These are phyloP conservation scores for Crotalus horridus DNA, from an alignment of 2,113 vertebrate genomes.

Conservation along the genomic window DNA sequence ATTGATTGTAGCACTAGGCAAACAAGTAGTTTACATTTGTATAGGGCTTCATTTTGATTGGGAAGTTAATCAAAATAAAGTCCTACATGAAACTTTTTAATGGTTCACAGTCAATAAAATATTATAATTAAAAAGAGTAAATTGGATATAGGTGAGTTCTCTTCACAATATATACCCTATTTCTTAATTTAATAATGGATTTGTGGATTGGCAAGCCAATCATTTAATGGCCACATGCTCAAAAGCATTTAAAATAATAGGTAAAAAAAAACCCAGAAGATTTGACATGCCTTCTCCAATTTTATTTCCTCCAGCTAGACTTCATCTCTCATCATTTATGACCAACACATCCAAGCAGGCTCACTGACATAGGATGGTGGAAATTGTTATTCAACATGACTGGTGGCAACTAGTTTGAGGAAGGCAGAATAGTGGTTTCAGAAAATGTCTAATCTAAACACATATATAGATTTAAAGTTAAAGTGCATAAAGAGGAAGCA, in stretches of 20 bases:
- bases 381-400: background rate
- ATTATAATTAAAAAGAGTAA: background rate
- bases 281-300: background rate
- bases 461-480: slow-evolving; percentile 9
- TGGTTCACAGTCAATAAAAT: background rate
- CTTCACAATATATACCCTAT: background rate
- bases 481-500: slow-evolving; percentile 47
- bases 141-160: background rate
- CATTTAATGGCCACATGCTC: background rate
- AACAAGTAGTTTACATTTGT: background rate
- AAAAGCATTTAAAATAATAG: background rate
- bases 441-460: background rate
- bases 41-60: background rate
- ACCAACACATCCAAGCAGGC: background rate
- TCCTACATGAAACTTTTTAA: background rate
- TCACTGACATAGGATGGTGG: background rate
- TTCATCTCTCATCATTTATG: background rate
- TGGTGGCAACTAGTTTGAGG: background rate
- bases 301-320: background rate
- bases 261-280: background rate
- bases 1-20: fast-evolving
- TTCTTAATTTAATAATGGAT: background rate
- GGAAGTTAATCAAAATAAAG: no score
- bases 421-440: background rate
- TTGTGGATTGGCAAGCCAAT: background rate